These are phyloP conservation scores for Muscina levida DNA, from an alignment of 2,888 invertebrate species.

Conservation along the genomic window DNA sequence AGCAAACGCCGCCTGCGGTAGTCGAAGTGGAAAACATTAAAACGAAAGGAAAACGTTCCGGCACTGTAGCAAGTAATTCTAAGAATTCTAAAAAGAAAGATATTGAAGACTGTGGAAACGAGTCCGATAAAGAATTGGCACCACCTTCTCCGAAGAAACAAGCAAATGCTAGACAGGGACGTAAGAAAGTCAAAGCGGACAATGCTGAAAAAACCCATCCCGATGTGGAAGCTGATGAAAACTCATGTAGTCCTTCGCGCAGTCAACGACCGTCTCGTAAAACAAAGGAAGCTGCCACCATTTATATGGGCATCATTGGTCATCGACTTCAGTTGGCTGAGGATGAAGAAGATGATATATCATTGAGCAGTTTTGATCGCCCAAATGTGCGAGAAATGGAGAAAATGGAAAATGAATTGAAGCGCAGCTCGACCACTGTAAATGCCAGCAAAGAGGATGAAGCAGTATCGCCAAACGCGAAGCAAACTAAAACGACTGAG, in stretches of 20 bases:
- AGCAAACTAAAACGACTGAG: constrained; percentile 44
- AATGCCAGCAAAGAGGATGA: constrained; percentile 57
- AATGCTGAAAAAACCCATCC: constrained; percentile 53
- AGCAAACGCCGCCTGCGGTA: not conserved
- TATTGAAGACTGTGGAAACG: constrained; percentile 37
- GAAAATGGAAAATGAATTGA: constrained; percentile 82
- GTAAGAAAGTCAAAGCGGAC: constrained; percentile 64
- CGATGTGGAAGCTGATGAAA: constrained; percentile 64
- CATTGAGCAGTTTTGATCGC: constrained; percentile 85
- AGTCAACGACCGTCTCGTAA: constrained; percentile 83
- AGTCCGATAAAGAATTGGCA: constrained; percentile 47
- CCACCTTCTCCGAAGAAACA: constrained; percentile 70
- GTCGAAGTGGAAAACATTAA: constrained; percentile 29
- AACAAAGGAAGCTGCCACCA: constrained; percentile 88
- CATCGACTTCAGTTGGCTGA: constrained; percentile 85
- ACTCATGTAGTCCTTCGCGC: constrained; percentile 72
- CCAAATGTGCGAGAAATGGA: constrained; percentile 84
- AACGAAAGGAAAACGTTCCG: constrained; percentile 47
- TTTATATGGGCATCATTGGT: constrained; percentile 87
- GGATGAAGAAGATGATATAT: constrained; percentile 83
- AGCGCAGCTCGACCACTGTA: constrained; percentile 75
- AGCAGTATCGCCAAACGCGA: constrained; percentile 50
- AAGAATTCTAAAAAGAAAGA: constrained; percentile 55
- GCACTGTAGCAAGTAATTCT: not conserved
- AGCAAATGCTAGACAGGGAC: constrained; percentile 67